Percentiles rank a stretch among this genome's conserved stretches.
phyloP scores from a whole-genome alignment of 2,113 vertebrate genomes.

The Felis chaus region DNA sequence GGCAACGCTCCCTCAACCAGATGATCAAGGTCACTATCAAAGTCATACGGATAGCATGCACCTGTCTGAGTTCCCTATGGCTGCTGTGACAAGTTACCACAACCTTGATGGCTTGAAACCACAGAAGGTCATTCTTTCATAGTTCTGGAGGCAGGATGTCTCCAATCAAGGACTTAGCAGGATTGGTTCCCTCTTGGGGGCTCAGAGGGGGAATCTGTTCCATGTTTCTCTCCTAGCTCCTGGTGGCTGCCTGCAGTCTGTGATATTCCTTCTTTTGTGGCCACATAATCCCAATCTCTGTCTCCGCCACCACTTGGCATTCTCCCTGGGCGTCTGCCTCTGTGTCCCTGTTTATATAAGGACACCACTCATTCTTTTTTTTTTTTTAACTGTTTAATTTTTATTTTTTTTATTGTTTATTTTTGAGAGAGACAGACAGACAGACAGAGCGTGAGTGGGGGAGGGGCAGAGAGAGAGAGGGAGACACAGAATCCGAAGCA shows the following conservation, averaged over 20 bases:
- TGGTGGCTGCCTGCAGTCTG: neutral
- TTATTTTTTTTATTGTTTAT: too few species aligned
- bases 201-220: neutral
- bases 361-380: too few species aligned
- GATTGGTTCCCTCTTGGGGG: neutral
- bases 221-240: neutral
- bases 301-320: neutral
- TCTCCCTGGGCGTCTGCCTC: too few species aligned
- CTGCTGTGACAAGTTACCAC: neutral
- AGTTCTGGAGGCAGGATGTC: neutral
- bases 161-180: neutral
- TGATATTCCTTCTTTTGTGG: neutral
- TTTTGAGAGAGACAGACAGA: too few species aligned
- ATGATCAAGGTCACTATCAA: neutral
- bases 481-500: too few species aligned
- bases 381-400: too few species aligned
- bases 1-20: neutral
- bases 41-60: neutral
- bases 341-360: too few species aligned
- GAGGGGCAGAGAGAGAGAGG: too few species aligned
- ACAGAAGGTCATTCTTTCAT: neutral
- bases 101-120: neutral
- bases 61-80: neutral
- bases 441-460: too few species aligned
- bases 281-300: neutral